A percentile compares a stretch with the other conserved stretches of the same genome.
These are phyloP conservation scores for Etheostoma cragini DNA, from an alignment of 2,113 vertebrate genomes.

Conservation along the genomic window DNA sequence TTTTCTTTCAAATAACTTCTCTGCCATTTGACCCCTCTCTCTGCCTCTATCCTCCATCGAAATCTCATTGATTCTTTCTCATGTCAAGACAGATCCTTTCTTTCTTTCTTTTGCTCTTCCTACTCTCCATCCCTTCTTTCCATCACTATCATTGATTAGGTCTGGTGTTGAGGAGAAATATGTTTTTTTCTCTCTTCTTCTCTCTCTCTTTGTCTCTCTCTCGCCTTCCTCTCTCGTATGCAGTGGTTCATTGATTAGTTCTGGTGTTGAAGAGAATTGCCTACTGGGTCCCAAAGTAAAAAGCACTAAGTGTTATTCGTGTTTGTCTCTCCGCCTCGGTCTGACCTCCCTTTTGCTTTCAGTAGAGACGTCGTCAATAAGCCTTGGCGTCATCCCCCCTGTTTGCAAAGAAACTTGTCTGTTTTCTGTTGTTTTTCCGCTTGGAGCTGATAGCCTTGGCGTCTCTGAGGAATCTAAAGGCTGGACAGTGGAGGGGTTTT, in stretches of 20 bases:
- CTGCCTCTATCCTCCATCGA: constrained; percentile 1
- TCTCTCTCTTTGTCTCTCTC: background rate
- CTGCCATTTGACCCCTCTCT: background rate
- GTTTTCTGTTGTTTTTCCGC: constrained; percentile 58
- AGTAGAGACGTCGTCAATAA: constrained; percentile 69
- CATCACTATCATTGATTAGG: constrained; percentile 57
- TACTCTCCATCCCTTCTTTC: constrained; percentile 7
- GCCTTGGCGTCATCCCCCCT: constrained; percentile 57
- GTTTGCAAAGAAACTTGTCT: constrained; percentile 54
- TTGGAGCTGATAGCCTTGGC: constrained; percentile 51
- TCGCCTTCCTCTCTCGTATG: constrained; percentile 43
- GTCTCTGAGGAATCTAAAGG: constrained; percentile 51
- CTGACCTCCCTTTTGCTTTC: constrained; percentile 52
- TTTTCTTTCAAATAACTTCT: background rate
- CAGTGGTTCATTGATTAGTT: constrained; percentile 74
- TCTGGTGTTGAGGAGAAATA: constrained; percentile 50
- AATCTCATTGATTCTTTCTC: constrained; percentile 12
- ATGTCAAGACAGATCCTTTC: constrained; percentile 22
- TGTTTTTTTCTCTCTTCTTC: constrained; percentile 4
- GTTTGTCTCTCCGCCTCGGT: constrained; percentile 42
- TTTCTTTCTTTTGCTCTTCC: background rate
- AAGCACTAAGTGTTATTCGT: constrained; percentile 74
- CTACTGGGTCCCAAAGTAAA: constrained; percentile 71
- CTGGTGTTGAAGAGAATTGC: constrained; percentile 78
- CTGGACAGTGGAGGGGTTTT: constrained; percentile 31